Evolutionary conservation across 1,140 invertebrate genomes (phyloP).

Genomic region (Atta cephalotes): DNA sequence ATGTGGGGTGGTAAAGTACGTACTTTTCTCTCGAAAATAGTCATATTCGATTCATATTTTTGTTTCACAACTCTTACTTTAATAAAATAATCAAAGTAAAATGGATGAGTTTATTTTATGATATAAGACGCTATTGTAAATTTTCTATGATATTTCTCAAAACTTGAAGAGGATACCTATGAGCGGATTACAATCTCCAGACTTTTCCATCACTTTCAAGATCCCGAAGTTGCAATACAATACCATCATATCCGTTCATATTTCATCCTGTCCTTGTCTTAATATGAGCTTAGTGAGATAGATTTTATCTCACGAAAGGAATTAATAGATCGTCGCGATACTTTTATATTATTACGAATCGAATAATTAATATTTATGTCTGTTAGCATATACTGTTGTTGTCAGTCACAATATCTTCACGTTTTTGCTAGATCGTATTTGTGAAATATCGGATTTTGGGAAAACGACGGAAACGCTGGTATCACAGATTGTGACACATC

Average conservation of each 20-base stretch:
- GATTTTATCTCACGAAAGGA: neutral
- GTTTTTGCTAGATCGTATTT: slow-evolving; percentile 20
- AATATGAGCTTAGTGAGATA: slow-evolving; percentile 6
- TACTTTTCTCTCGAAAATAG: neutral
- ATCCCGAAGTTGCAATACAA: slow-evolving; percentile 13
- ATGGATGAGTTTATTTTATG: neutral
- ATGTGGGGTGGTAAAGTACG: neutral
- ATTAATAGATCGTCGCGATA: slow-evolving; percentile 29
- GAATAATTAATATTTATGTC: slow-evolving; percentile 35
- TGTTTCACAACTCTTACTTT: slow-evolving; percentile 7
- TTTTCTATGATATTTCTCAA: slow-evolving; percentile 17
- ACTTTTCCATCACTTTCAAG: slow-evolving; percentile 33
- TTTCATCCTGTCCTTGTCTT: slow-evolving; percentile 21
- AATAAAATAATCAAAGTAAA: slow-evolving; percentile 43
- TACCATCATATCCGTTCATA: slow-evolving; percentile 29
- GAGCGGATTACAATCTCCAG: neutral
- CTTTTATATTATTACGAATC: slow-evolving; percentile 5
- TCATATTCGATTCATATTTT: slow-evolving; percentile 16
- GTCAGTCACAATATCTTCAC: slow-evolving; percentile 21
- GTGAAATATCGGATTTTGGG: slow-evolving; percentile 18
- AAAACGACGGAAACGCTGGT: slow-evolving; percentile 18
- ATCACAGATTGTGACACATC: slow-evolving; percentile 62
- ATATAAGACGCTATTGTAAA: neutral
- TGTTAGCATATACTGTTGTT: neutral
- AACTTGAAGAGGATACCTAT: neutral